Evolutionary conservation across 2,113 vertebrate genomes (phyloP), one percentile per base, ranked within the genome.

Genomic region (Microcebus ravelobensis): DNA sequence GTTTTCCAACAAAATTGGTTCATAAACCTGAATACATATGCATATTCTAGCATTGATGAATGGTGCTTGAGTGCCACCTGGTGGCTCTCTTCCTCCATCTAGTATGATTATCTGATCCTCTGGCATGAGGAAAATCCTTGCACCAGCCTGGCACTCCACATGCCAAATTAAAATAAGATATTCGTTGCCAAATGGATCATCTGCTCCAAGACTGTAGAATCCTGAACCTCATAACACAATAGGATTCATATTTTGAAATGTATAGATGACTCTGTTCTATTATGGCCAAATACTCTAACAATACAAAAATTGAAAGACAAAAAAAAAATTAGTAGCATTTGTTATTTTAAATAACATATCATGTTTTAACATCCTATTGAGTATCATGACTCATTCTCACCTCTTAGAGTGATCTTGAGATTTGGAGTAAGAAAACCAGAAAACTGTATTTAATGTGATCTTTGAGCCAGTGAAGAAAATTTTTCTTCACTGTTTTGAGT

Each of bases 31-130:
- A 92, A 87, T 0, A 0, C 25, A 20, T 1, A n/a, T 5, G 2
- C 52, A 0, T n/a, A 17, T n/a, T 65, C 50, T 68, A 59, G 23
- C 31, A 10, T 39, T 25, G 18, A 61, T n/a, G 23, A 70, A 23
- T 11, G 18, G 55, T 70, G 29, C 4, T 70, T 86, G 55, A 84
- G 67, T 15, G 96, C 96, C 95, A 77, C 45, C 97, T 97, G 85
- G 77, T 95, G 97, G 94, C 29, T 34, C 17, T 36, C 2, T 25
- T 25, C 39, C 31, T 34, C 39, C 84, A 55, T 31, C 50, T 48
- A 87, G 65, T 31, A n/a, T 25, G 31, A 36, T 52, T 57, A 87
- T 36, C 77, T 81, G 36, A 79, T 45, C 11, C 8, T 77, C 20
- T 61, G 48, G 17, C 39, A 12, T 11, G 6, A 59, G 55, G 29